A percentile compares a stretch with the other conserved stretches of the same genome.
These are phyloP conservation scores for Rhynchopsitta pachyrhyncha DNA, from an alignment of 2,113 vertebrate genomes.

Conservation along the genomic window DNA sequence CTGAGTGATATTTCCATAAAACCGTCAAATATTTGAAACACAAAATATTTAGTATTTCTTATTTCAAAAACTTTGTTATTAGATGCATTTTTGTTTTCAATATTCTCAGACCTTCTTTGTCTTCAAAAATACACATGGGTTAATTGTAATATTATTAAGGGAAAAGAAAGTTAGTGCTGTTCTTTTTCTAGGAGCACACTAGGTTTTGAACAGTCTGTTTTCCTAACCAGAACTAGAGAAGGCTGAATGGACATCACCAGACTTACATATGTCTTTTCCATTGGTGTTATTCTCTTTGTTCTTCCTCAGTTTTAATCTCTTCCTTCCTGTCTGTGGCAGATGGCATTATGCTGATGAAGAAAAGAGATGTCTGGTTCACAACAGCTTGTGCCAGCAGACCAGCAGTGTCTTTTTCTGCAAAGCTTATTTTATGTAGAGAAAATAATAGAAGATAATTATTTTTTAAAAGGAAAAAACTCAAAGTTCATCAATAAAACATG, in stretches of 20 bases:
- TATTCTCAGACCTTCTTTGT: neutral
- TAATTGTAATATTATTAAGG: neutral
- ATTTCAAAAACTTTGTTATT: neutral
- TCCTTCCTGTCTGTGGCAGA: slow-evolving; percentile 15
- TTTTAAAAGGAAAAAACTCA: neutral
- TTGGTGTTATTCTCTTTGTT: neutral
- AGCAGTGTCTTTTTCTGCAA: neutral
- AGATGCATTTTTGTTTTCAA: neutral
- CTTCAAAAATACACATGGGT: neutral
- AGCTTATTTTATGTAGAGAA: neutral
- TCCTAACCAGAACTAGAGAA: neutral
- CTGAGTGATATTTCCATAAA: neutral
- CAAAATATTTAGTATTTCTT: neutral
- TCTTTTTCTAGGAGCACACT: neutral
- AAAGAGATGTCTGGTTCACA: neutral
- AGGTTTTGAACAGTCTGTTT: neutral
- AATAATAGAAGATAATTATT: neutral
- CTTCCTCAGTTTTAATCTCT: neutral
- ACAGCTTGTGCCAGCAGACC: neutral
- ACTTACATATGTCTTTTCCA: neutral
- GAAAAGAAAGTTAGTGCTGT: neutral
- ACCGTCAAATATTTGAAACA: neutral
- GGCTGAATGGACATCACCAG: neutral
- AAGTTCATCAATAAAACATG: neutral
- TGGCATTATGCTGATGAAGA: neutral